Percentiles rank a stretch among this genome's conserved stretches.
These are phyloP conservation scores for Chrysolina oricalcia DNA, from an alignment of 2,888 invertebrate species.

Conservation along the genomic window DNA sequence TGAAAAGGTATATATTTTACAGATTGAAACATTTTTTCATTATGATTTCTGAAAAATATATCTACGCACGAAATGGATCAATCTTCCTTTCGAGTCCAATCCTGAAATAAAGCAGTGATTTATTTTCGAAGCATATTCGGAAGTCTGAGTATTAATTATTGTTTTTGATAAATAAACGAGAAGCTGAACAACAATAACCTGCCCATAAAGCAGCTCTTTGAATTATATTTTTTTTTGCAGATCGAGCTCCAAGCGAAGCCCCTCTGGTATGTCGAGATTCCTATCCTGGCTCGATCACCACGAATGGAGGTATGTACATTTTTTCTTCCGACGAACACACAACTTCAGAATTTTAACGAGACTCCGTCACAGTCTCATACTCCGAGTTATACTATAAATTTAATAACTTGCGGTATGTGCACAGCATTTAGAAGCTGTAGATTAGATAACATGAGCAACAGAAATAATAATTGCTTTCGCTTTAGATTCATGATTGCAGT, in stretches of 20 bases:
- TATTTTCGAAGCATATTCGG: too few species aligned
- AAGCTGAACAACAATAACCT: background rate
- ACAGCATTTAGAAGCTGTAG: constrained; percentile 28
- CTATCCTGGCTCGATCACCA: constrained; percentile 84
- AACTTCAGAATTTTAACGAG: constrained; percentile 49
- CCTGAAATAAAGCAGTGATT: too few species aligned
- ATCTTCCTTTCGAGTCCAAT: too few species aligned
- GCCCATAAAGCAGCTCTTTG: background rate
- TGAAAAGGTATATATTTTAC: too few species aligned
- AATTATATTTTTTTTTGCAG: constrained; percentile 70
- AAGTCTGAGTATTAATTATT: too few species aligned
- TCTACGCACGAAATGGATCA: too few species aligned
- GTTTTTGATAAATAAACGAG: background rate
- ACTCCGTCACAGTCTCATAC: constrained; percentile 35
- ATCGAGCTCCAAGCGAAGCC: constrained; percentile 82
- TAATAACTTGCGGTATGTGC: constrained; percentile 42
- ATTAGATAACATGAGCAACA: constrained; percentile 29
- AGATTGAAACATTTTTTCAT: too few species aligned
- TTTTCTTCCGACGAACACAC: constrained; percentile 34
- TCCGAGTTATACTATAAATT: constrained; percentile 38
- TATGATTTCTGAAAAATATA: too few species aligned
- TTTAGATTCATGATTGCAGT: constrained; percentile 33
- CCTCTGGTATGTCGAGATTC: constrained; percentile 76
- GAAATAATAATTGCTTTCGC: constrained; percentile 33
- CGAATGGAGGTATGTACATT: constrained; percentile 83